Conservation (phyloP, 2,888 invertebrate genomes). For the Philereme vetulata region DNA sequence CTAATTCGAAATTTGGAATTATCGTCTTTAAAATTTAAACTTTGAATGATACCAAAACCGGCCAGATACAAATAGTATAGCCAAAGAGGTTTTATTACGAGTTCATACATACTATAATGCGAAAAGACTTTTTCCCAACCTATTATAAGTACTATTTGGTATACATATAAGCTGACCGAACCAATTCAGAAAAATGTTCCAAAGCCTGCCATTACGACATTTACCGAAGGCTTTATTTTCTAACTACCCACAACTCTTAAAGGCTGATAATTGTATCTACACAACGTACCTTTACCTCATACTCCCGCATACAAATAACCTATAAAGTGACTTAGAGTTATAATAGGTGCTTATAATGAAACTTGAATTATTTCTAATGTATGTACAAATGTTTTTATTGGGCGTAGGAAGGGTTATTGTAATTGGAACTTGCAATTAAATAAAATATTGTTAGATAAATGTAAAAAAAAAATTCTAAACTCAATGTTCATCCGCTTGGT, state of each 20-base stretch:
- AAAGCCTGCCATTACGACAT: not conserved
- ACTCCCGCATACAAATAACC: constrained; percentile 12
- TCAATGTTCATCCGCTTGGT: too few species aligned
- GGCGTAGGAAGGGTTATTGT: not conserved
- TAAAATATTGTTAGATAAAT: too few species aligned
- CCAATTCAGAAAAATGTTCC: constrained; percentile 2
- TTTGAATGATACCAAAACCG: too few species aligned
- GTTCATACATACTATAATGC: too few species aligned
- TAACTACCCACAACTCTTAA: constrained; percentile 9
- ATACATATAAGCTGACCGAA: not conserved
- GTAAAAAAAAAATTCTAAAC: too few species aligned
- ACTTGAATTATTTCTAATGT: constrained; percentile 17
- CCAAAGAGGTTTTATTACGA: too few species aligned
- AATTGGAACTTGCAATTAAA: not conserved
- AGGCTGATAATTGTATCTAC: constrained; percentile 2
- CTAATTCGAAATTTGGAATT: too few species aligned
- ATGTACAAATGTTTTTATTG: constrained; percentile 1
- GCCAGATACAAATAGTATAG: too few species aligned
- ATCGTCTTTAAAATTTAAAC: too few species aligned
- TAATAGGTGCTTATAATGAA: constrained; percentile 9
- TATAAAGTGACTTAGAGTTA: constrained; percentile 7
- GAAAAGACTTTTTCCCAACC: too few species aligned
- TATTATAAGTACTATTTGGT: not conserved
- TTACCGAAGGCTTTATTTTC: not conserved
- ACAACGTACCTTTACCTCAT: not conserved